Base-by-base conservation (phyloP, 2,113 vertebrate species). In the Cryptomyrus ogoouensis region DNA sequence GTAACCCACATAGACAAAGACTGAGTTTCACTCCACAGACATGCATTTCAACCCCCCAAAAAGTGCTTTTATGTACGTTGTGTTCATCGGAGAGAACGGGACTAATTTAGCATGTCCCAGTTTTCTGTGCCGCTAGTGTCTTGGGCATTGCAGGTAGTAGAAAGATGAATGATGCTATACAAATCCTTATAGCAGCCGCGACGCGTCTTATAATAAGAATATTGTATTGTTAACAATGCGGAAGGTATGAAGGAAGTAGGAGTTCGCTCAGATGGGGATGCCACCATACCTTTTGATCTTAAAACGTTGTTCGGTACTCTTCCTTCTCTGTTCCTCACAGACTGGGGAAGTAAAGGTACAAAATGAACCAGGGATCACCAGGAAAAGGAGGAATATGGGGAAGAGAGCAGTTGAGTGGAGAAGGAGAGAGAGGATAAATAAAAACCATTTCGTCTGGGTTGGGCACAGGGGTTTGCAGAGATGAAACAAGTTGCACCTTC, bases 251-350 rank as follows among this genome's bases (percentile, higher is more conserved):
- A 77, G 52, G 46, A 83, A 46, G 19, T 50, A 85, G 24, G 7
- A 50, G 39, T 53, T 53, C 3, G 10, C 27, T 17, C 12, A 85
- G 83, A 42, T 46, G 53, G 17, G 35, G 19, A 39, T 87, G 39
- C 27, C 56, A 52, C 83, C 27, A 42, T 90, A 90, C 74, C 90
- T 88, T 87, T 35, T 15, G 15, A 52, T 42, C 13, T 24, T n/a
- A 58, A 5, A n/a, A 4, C 2, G 77, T 42, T 21, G 52, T 5
- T 31, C n/a, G 35, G 19, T 44, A 3, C 2, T 77, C 85, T 53
- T 74, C 85, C 35, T 56, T 56, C n/a, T 47, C 49, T 52, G 5
- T 17, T 21, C 46, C 89, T 87, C 3, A 52, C n/a, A 17, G 46
- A 50, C 19, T 56, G 27, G 50, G 85, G 5, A 50, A 87, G 13